A percentile compares a stretch with the other conserved stretches of the same genome.
phyloP scores from a whole-genome alignment of 2,113 vertebrate species.

The Tonatia bakeri region DNA sequence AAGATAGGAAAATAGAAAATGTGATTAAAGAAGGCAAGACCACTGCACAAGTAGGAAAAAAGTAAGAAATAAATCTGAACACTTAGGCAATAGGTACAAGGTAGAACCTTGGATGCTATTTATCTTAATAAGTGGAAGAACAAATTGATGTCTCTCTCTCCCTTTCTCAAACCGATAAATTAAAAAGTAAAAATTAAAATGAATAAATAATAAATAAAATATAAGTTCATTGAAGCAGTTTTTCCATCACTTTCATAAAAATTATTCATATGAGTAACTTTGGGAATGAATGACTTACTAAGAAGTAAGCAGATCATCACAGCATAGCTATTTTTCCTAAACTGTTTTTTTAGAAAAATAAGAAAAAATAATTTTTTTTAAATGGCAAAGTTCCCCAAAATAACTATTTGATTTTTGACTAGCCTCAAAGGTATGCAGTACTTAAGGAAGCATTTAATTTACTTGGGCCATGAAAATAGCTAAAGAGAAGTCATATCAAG shows the following conservation, averaged over 20 bases:
- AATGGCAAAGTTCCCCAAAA: not conserved
- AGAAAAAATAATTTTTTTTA: not conserved
- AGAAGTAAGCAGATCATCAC: not conserved
- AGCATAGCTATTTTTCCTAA: not conserved
- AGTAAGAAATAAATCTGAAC: not conserved
- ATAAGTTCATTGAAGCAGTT: not conserved
- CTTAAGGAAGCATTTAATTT: not conserved
- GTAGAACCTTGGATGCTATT: not conserved
- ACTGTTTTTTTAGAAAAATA: not conserved
- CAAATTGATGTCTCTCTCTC: too few species aligned
- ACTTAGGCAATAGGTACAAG: rapidly evolving
- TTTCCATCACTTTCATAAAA: not conserved
- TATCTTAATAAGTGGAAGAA: not conserved
- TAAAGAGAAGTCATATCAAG: not conserved
- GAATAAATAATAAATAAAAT: not conserved
- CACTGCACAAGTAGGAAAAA: not conserved
- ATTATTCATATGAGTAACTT: not conserved
- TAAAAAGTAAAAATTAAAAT: too few species aligned
- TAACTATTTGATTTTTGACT: not conserved
- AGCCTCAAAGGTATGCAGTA: not conserved
- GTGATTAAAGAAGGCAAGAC: not conserved
- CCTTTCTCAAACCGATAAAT: too few species aligned
- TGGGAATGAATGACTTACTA: not conserved
- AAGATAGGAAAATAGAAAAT: not conserved
- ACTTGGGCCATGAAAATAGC: not conserved